Evolutionary conservation across 2,113 vertebrate species (phyloP).

Genomic region (Barnardius zonarius): DNA sequence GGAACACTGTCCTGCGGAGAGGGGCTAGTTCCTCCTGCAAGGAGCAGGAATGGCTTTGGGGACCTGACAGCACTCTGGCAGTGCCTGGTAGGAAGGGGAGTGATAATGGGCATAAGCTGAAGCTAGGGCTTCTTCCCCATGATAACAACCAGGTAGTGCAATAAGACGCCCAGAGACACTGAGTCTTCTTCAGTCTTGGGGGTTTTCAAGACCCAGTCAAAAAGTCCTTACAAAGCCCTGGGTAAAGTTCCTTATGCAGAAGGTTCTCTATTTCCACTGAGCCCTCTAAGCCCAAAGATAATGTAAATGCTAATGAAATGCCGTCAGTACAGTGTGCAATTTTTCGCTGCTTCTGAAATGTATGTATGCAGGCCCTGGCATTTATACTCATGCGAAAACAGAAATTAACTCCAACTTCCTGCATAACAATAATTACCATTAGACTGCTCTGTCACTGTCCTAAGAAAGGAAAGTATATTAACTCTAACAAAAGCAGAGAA

Average conservation of each 20-base stretch:
- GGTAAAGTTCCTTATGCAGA: background rate
- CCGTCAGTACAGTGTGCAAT: background rate
- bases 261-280: background rate
- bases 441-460: background rate
- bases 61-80: background rate
- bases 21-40: background rate
- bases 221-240: background rate
- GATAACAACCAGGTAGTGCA: background rate
- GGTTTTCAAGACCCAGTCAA: background rate
- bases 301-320: conserved; percentile 34
- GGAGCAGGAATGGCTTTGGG: background rate
- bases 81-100: background rate
- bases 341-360: background rate
- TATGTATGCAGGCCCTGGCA: background rate
- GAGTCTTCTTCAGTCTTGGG: background rate
- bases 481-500: background rate
- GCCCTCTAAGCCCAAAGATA: background rate
- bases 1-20: background rate
- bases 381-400: background rate
- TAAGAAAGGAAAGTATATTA: background rate
- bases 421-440: background rate
- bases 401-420: background rate
- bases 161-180: background rate
- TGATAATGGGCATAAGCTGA: background rate
- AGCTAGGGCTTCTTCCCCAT: background rate